Percentiles rank a stretch among this genome's conserved stretches.
These are phyloP conservation scores for Heliconius hermathena DNA, from an alignment of 1,140 invertebrate species.

Conservation along the genomic window DNA sequence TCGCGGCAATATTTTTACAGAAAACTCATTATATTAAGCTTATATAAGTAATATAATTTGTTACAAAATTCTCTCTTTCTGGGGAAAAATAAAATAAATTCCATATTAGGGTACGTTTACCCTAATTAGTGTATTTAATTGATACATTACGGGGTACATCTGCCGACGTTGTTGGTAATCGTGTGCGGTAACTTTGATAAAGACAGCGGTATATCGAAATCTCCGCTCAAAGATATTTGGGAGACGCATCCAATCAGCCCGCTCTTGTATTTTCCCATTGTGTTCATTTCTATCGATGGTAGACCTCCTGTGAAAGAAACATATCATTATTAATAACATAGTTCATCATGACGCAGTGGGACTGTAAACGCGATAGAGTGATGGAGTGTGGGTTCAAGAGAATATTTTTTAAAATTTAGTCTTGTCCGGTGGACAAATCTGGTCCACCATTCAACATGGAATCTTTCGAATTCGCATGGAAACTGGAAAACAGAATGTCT, in stretches of 20 bases:
- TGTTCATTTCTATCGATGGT: conserved; percentile 77
- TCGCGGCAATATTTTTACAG: background rate
- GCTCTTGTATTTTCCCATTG: conserved; percentile 71
- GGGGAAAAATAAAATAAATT: conserved; percentile 4
- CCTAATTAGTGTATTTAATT: background rate
- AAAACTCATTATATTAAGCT: conserved; percentile 7
- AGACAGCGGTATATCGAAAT: conserved; percentile 77
- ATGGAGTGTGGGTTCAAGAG: no score
- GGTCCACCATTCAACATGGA: no score
- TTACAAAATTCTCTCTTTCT: conserved; percentile 7
- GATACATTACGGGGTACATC: conserved; percentile 65
- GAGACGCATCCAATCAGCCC: conserved; percentile 78
- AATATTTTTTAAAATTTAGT: no score
- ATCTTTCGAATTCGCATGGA: no score
- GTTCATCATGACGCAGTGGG: no score
- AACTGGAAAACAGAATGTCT: no score
- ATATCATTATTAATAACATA: background rate
- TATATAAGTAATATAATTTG: conserved; percentile 7
- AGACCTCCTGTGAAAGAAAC: conserved; percentile 66
- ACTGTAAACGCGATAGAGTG: no score
- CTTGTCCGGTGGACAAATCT: fast-evolving
- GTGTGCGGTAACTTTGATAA: conserved; percentile 75
- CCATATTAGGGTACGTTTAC: background rate
- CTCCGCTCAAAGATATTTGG: conserved; percentile 76
- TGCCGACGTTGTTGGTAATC: conserved; percentile 78